Evolutionary conservation across 2,113 vertebrate species (phyloP), one percentile per base, ranked within the genome.

Genomic region (Halichoeres trimaculatus): DNA sequence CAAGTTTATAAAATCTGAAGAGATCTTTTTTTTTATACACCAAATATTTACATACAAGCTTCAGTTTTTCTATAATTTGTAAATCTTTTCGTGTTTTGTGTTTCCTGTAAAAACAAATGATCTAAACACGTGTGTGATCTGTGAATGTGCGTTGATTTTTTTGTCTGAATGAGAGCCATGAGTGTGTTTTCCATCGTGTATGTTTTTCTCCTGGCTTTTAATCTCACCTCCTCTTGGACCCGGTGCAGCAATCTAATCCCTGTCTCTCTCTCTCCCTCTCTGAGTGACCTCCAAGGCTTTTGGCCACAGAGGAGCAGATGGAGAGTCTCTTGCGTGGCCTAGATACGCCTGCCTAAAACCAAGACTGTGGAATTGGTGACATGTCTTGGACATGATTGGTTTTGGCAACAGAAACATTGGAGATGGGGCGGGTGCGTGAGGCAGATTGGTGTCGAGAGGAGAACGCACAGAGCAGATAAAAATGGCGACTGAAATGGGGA

Each of bases 311-410:
- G 19, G 50, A 83, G 70, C 89, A 91, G 89, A 93, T 91, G 89
- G 86, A 80, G 63, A 76, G 65, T 43, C 74, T 91, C 83, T 86
- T 88, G 81, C 43, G 43, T 89, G 84, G 80, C 90, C 86, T 86
- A 88, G 66, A 88, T 90, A 82, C 70, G 24, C 23, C 50, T 4
- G 54, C 78, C 78, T 84, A 83, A 87, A 87, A 84, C 70, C 54
- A 68, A 70, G 74, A 76, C 74, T 73, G 76, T 4, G 48, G 82
- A 85, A 80, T 58, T 72, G 70, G 80, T 81, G 74, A 77, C 73
- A 59, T 62, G 80, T 66, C 79, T 85, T 20, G 9, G 64, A 81
- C 84, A 61, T 79, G 73, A 87, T 88, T 85, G 81, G 67, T 65
- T 80, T 80, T 80, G 78, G 79, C 73, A 84, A 65, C 54, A 61